Base-by-base conservation (phyloP, 30 jellyfish, hydroid and myxozoan species). In the Hydractinia symbiolongicarpus region DNA sequence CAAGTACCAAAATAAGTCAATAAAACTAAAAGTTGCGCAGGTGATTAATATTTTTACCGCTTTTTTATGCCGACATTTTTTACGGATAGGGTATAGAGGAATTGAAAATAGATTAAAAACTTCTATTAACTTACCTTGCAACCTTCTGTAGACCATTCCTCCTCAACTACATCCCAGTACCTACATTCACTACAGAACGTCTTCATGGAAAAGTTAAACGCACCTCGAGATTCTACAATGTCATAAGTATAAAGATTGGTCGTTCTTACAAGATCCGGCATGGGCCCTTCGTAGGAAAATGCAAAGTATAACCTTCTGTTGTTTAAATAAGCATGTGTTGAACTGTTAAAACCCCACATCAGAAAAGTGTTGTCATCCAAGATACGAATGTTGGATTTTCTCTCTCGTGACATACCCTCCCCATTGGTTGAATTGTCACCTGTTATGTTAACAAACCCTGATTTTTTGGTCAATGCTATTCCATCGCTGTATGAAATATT, bases 121-220 rank as follows among this genome's bases (percentile, higher is more conserved):
- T 30, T 30, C 44, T 30, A 30, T 30, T 30, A 30, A 30, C 44
- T 7, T 76, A 90, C 97, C 90, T 79, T 84, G 77, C 95, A 83
- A 5, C 96, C 98, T 44, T 82, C 89, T 62, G 66, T 82, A 9
- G 84, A 19, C 98, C 98, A 91, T 66, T 53, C 61, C 55, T 86
- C 77, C 17, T 72, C 54, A 2, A 14, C 20, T 50, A 54, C 57
- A 78, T 72, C 67, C 91, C 90, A 86, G 78, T 81, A 91, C 30
- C 88, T 86, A 66, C 98, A 91, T 68, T 79, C 82, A 19, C 83
- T 69, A 6, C 96, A 76, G 50, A 86, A 91, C 68, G 93, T 58
- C 44, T 88, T 83, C 88, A 91, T 77, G 51, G 90, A 75, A 84
- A 70, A 81, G 67, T 86, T 86, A 8, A 88, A 57, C 15, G 89